Conservation (phyloP, 2,888 invertebrate genomes). For the Sminthurides aquaticus region DNA sequence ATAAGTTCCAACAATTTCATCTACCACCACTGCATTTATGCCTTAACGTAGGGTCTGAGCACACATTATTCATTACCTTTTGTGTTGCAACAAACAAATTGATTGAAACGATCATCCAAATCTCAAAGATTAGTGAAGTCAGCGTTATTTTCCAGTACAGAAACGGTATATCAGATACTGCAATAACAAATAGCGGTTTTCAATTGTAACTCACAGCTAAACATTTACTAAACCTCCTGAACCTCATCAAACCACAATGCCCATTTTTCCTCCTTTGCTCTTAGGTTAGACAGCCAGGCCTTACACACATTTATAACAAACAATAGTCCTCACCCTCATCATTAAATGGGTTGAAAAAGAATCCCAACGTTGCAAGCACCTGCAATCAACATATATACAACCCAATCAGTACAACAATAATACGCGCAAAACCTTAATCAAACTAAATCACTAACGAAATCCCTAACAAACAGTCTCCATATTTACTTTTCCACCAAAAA, state of each 20-base stretch:
- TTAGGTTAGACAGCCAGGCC: no score
- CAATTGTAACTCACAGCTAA: no score
- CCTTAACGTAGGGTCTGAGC: not conserved
- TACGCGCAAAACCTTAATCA: not conserved
- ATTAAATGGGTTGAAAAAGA: conserved; percentile 20
- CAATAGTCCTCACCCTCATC: no score
- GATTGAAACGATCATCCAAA: conserved; percentile 20
- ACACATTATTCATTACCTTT: conserved; percentile 12
- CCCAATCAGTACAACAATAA: not conserved
- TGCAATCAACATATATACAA: conserved; percentile 3
- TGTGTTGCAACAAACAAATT: conserved; percentile 16
- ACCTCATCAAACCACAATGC: no score
- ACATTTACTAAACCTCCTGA: no score
- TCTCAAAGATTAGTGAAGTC: conserved; percentile 11
- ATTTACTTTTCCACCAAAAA: no score
- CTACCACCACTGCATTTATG: no score
- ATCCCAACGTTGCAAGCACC: conserved; percentile 16
- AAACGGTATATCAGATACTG: conserved; percentile 10
- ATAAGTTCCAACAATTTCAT: no score
- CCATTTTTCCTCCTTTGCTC: no score
- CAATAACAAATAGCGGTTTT: not conserved
- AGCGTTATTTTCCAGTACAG: conserved; percentile 18
- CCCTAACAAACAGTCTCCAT: no score
- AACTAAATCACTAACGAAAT: no score
- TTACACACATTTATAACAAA: no score